These are phyloP conservation scores for Chaetura pelagica DNA, from an alignment of 2,113 vertebrate species.

Conservation along the genomic window DNA sequence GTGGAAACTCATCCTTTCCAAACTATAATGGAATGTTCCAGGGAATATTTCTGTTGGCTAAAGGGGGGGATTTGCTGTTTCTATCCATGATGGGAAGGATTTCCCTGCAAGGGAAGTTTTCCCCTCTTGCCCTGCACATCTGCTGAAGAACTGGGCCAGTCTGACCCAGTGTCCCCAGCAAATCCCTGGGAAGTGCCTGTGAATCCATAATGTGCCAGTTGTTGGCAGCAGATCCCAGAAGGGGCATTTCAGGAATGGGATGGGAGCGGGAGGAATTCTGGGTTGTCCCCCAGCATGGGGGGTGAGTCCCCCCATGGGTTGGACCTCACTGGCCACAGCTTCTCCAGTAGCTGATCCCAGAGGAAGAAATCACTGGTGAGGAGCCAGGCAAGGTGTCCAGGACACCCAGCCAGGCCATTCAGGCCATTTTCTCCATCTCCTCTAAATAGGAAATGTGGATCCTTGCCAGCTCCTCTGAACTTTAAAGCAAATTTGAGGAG, in stretches of 20 bases:
- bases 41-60: not conserved
- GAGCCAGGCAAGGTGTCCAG: not conserved
- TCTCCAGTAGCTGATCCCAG: not conserved
- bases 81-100: too few species aligned
- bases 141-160: rapidly evolving
- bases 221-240: rapidly evolving
- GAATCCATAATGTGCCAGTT: rapidly evolving
- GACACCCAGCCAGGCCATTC: too few species aligned
- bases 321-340: rapidly evolving
- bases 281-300: too few species aligned
- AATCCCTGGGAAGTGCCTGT: rapidly evolving
- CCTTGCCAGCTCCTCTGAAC: not conserved
- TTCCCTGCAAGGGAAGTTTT: not conserved
- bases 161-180: rapidly evolving
- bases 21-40: rapidly evolving
- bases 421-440: not conserved
- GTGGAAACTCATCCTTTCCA: not conserved
- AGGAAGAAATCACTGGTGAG: not conserved
- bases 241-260: not conserved
- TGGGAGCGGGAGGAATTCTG: not conserved
- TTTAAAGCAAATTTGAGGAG: not conserved
- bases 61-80: not conserved
- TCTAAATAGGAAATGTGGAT: not conserved
- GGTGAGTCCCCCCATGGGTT: not conserved
- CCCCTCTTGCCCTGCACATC: rapidly evolving